A percentile compares a stretch with the other conserved stretches of the same genome.
phyloP scores from a whole-genome alignment of 1,140 invertebrate species.

The Diorhabda carinulata region DNA sequence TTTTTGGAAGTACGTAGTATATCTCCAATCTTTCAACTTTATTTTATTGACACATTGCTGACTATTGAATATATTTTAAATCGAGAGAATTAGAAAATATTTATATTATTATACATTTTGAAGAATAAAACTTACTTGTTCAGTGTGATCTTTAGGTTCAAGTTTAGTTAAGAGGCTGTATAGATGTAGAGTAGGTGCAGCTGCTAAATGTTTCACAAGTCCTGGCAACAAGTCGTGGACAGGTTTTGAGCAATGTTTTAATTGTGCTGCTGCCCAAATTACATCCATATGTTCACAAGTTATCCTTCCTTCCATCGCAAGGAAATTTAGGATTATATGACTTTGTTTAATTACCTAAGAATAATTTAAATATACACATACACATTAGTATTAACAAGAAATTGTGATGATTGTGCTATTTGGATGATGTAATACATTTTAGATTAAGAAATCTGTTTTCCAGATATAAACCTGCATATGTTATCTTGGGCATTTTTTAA shows the following conservation, averaged over 20 bases:
- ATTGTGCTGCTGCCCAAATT: conserved; percentile 89
- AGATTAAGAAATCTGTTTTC: too few species aligned
- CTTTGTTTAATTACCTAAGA: conserved; percentile 87
- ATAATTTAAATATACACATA: neutral
- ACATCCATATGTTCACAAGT: conserved; percentile 88
- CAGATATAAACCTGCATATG: too few species aligned
- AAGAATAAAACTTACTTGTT: conserved; percentile 59
- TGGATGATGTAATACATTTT: too few species aligned
- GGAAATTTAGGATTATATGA: conserved; percentile 86
- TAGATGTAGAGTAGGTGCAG: conserved; percentile 81
- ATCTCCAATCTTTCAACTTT: too few species aligned
- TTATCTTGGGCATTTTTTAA: too few species aligned
- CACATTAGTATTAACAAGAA: too few species aligned
- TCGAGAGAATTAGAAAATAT: too few species aligned
- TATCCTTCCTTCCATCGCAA: conserved; percentile 86
- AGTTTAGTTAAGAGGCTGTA: conserved; percentile 79
- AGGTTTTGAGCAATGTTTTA: conserved; percentile 90
- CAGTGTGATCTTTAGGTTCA: conserved; percentile 86
- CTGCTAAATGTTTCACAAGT: conserved; percentile 84
- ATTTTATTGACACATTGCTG: too few species aligned
- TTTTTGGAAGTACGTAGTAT: too few species aligned
- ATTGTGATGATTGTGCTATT: too few species aligned
- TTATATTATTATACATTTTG: too few species aligned
- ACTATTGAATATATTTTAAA: too few species aligned
- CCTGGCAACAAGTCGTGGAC: conserved; percentile 87